Evolutionary conservation across 2,797 vertebrate species (phyloP), one percentile per base, ranked within the genome.

Genomic region (Premnoplex brunnescens): DNA sequence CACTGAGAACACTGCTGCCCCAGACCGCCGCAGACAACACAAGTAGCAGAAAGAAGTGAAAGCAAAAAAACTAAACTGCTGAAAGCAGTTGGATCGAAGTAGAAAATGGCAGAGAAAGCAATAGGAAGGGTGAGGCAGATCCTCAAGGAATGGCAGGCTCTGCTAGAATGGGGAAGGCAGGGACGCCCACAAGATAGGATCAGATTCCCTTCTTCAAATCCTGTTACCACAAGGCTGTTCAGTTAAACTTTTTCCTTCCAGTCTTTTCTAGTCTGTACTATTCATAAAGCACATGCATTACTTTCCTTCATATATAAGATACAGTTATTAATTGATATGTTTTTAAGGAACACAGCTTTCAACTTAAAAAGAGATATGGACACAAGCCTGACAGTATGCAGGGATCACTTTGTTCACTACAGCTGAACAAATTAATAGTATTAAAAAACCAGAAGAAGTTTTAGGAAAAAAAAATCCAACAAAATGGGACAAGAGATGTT

Each of bases 261-360:
- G 19, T 28, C 63, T 85, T 34, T 73, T 49, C 67, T 32, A 52
- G 24, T 20, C 15, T 2, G 2, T 34, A 24, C 13, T 68, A 66
- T 73, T 76, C 46, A 72, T 67, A 43, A 85, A 68, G 43, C 19
- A 39, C 24, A 14, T 26, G 36, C 10, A 19, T 37, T 34, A 48
- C 14, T 41, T 77, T 43, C n/a, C 39, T 69, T 79, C 36, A 54
- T 21, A 28, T 44, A 7, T 51, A 66, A 83, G 22, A 76, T 34
- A 77, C 20, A 54, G n/a, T 30, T 52, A 56, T 16, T n/a, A 75
- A 64, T 20, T 48, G 6, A 8, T 18, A 48, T 8, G 8, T 24
- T 88, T 83, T 90, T 69, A 80, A 36, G 49, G 34, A 89, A 67
- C 6, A 78, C 2, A 43, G 22, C 24, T 94, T 92, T 84, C 62